Base-by-base conservation (phyloP, 2,797 vertebrate genomes). In the Smutsia temminckii region DNA sequence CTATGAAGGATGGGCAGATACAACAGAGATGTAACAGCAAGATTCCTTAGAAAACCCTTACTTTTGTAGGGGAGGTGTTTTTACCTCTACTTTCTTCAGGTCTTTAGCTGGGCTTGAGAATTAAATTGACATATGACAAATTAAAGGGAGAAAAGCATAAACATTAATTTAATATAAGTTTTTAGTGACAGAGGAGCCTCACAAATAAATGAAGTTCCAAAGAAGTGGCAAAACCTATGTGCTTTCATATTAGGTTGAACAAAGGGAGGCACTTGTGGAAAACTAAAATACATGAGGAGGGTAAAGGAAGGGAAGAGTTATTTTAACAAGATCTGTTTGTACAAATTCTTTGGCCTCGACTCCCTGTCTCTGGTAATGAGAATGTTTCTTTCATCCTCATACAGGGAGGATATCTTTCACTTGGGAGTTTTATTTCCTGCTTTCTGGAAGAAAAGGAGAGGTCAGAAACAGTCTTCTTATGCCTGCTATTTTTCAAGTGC, bases 291-390 rank as follows among this genome's bases (percentile, higher is more conserved):
- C 63, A 75, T 75, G 77, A 29, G 40, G 40, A 66, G 27, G 37
- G 59, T 83, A 83, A 83, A 66, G 27, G 20, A 51, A 64, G 37
- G 72, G 29, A 66, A 81, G 68, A 25, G n/a, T 57, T 89, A 66
- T 93, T 89, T 89, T 74, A 89, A 89, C 42, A 11, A 89, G 68
- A 93, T 66, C 51, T 66, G 5, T 64, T 89, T 57, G 18, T 83
- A 89, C 59, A 89, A 83, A 83, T 75, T 83, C 49, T 75, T 49
- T 57, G 10, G 79, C 51, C n/a, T 57, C 40, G 59, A 40, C n/a
- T 49, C 78, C 13, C 32, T 14, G 8, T 68, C 69, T 75, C 40
- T 68, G 49, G 59, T 83, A 59, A 89, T 93, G 88, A 88, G 77
- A 81, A 81, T 74, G 34, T 66, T 63, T 81, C 77, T 88, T 88